Percentiles rank a stretch among this genome's conserved stretches.
Evolutionary conservation across 2,797 vertebrate species (phyloP).

Genomic region (Channallabes apus): DNA sequence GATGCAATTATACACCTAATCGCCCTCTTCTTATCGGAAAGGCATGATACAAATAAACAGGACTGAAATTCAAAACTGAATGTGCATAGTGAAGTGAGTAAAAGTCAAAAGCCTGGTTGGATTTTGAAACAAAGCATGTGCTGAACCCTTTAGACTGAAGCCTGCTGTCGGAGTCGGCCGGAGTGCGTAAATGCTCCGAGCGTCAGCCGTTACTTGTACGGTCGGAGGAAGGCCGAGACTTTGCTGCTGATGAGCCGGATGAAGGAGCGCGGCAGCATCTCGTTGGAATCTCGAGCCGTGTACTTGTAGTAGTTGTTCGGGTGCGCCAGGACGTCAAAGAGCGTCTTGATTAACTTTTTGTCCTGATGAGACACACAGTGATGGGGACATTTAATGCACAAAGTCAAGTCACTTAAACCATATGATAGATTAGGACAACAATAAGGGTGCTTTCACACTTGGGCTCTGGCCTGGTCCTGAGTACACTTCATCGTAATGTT

Average conservation of each 20-base stretch:
- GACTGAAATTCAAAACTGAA: constrained; percentile 34
- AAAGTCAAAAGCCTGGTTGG: constrained; percentile 48
- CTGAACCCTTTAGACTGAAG: constrained; percentile 56
- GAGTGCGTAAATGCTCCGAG: not conserved
- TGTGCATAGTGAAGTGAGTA: constrained; percentile 69
- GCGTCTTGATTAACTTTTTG: constrained; percentile 99
- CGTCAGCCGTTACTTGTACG: constrained; percentile 78
- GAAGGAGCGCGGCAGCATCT: constrained; percentile 98
- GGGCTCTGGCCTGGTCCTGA: no score
- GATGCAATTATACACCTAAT: constrained; percentile 19
- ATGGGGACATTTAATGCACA: not conserved
- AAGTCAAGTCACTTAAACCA: not conserved
- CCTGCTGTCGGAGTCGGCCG: constrained; percentile 54
- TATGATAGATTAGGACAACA: not conserved
- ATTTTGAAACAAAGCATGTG: constrained; percentile 53
- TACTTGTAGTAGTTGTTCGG: constrained; percentile 99
- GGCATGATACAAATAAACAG: constrained; percentile 30
- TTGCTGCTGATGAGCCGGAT: constrained; percentile 98
- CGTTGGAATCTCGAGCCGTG: constrained; percentile 94
- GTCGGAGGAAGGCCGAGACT: constrained; percentile 94
- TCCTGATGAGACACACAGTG: constrained; percentile 73
- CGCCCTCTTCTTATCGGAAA: constrained; percentile 22
- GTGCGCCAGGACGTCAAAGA: constrained; percentile 96
- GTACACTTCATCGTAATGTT: no score
- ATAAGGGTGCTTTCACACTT: no score